Evolutionary conservation across 2,888 invertebrate genomes (phyloP).

Genomic region (Eupithecia tripunctaria): DNA sequence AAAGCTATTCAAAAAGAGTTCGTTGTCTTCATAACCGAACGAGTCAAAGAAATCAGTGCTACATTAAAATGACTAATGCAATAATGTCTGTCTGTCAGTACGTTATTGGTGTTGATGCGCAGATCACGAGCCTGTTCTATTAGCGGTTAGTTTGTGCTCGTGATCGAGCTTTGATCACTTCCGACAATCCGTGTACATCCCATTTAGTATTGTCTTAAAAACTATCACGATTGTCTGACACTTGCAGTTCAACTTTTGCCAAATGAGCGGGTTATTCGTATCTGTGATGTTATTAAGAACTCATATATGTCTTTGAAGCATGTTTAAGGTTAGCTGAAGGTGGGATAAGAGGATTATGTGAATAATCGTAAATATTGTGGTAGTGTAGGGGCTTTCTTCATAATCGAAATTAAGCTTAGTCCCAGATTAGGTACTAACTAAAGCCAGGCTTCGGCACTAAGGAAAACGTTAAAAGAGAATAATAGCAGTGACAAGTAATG

Average conservation of each 20-base stretch:
- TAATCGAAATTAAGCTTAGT: background rate
- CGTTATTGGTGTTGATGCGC: conserved; percentile 65
- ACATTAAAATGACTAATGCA: conserved; percentile 27
- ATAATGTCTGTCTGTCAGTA: conserved; percentile 35
- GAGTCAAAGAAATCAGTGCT: conserved; percentile 1
- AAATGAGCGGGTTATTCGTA: background rate
- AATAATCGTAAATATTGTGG: too few relatives aligned
- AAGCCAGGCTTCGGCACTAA: background rate
- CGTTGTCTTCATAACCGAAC: background rate
- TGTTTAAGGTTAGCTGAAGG: background rate
- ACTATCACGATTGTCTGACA: conserved; percentile 16
- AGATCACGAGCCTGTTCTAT: conserved; percentile 77
- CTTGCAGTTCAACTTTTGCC: conserved; percentile 8
- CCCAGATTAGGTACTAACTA: background rate
- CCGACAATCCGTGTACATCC: conserved; percentile 56
- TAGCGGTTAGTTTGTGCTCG: conserved; percentile 79
- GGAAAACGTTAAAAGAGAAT: background rate
- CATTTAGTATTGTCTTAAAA: conserved; percentile 24
- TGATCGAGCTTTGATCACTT: conserved; percentile 76
- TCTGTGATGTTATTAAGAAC: background rate
- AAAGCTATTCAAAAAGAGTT: background rate
- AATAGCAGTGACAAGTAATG: too few relatives aligned
- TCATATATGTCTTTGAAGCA: background rate
- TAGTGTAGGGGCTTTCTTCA: background rate
- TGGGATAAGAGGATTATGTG: background rate